These are phyloP conservation scores for Muscicapa adusta DNA, from an alignment of 2,113 vertebrate genomes.

Conservation along the genomic window DNA sequence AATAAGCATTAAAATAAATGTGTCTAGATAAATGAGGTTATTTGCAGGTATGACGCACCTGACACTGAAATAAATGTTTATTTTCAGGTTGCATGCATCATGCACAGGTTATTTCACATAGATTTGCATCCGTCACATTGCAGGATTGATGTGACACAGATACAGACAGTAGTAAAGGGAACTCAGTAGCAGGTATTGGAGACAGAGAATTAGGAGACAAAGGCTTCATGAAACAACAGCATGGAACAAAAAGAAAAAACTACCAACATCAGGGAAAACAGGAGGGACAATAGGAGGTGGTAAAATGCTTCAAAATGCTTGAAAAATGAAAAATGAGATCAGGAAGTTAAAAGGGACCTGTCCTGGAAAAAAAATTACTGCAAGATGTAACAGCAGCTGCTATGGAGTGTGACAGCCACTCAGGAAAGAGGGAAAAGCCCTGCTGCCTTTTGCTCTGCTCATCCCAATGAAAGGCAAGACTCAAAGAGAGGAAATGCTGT, in stretches of 20 bases:
- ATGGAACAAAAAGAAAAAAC: not conserved
- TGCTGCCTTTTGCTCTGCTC: not conserved
- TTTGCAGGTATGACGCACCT: conserved; percentile 75
- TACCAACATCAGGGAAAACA: not conserved
- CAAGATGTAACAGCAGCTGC: not conserved
- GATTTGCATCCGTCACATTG: conserved; percentile 64
- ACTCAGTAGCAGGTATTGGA: conserved; percentile 14
- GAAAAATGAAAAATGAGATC: conserved; percentile 6
- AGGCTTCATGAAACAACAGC: conserved; percentile 25
- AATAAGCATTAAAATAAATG: conserved; percentile 67
- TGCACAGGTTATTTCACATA: conserved; percentile 65
- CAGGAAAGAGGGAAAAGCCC: not conserved
- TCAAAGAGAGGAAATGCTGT: not conserved
- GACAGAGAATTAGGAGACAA: not conserved
- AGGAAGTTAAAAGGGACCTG: not conserved
- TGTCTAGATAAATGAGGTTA: conserved; percentile 70
- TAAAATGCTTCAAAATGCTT: not conserved
- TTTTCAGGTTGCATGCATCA: conserved; percentile 64
- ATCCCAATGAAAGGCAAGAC: not conserved
- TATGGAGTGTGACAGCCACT: not conserved
- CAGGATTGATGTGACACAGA: conserved; percentile 59
- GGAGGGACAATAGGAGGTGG: not conserved
- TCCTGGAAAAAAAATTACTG: not conserved
- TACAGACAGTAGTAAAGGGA: conserved; percentile 44
- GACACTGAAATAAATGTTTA: conserved; percentile 65